A percentile compares a stretch with the other conserved stretches of the same genome.
Conservation (phyloP, 2,888 invertebrate genomes). For the Drosophila falleni region DNA sequence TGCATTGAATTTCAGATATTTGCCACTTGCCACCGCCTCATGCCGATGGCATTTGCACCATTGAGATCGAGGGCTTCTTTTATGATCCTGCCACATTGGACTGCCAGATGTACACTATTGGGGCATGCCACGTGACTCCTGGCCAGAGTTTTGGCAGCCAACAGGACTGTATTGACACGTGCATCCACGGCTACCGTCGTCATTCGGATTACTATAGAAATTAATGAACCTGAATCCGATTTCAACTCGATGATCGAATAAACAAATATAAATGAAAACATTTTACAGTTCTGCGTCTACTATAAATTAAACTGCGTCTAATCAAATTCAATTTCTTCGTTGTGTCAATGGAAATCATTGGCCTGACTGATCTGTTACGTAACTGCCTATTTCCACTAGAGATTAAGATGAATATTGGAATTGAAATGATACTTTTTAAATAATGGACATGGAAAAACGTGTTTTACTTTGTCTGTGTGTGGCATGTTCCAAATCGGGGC, state of each 20-base stretch:
- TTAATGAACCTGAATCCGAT: slow-evolving; percentile 48
- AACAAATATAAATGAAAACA: slow-evolving; percentile 7
- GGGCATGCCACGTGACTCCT: slow-evolving; percentile 79
- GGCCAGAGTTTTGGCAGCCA: slow-evolving; percentile 83
- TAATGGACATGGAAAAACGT: slow-evolving; percentile 29
- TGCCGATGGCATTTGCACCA: slow-evolving; percentile 82
- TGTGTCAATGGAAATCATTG: slow-evolving; percentile 18
- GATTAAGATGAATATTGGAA: slow-evolving; percentile 18
- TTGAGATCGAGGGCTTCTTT: slow-evolving; percentile 83
- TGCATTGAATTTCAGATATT: slow-evolving; percentile 61
- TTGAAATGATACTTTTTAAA: neutral
- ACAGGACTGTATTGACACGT: slow-evolving; percentile 80
- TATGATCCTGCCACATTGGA: slow-evolving; percentile 77
- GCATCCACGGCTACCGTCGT: slow-evolving; percentile 75
- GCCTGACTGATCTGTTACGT: slow-evolving; percentile 58
- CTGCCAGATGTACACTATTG: slow-evolving; percentile 79
- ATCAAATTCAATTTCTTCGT: slow-evolving; percentile 24
- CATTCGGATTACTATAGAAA: slow-evolving; percentile 79
- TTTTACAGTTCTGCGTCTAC: slow-evolving; percentile 11
- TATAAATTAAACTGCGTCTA: slow-evolving; percentile 47
- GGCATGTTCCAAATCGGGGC: slow-evolving; percentile 40
- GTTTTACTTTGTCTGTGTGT: slow-evolving; percentile 32
- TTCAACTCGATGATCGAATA: slow-evolving; percentile 1
- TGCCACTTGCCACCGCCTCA: slow-evolving; percentile 81
- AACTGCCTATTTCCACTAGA: slow-evolving; percentile 49